Base-by-base conservation (phyloP, 1,140 invertebrate species). In the Papilio machaon region DNA sequence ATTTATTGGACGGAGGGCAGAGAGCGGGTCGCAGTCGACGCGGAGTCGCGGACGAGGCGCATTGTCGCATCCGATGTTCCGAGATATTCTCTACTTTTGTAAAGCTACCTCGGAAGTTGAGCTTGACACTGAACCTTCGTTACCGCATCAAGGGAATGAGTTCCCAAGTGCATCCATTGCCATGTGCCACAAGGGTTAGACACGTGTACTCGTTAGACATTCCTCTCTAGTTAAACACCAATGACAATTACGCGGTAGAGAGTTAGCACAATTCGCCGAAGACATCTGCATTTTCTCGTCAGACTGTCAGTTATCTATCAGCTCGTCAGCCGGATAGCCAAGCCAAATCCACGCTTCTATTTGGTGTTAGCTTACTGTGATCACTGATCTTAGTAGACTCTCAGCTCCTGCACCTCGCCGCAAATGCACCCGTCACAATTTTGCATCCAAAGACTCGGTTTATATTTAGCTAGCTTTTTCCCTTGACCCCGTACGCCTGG, bases 1-100 rank as follows among this genome's bases (percentile, higher is more conserved):
- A n/a, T 73, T 83, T 80, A 38, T 58, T 64, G 64, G 15, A n/a
- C 60, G 80, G 82, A 82, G 47, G 54, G 54, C 54, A 17, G 54
- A 58, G 13, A 9, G 10, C 10, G 13, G 47, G 47, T 4, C 47
- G 47, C 9, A 49, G 10, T 43, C 38, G 7, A 3, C 38, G 38
- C 38, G 2, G 4, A 2, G 1, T 43, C 38, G 38, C 38, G 38
- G 38, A 17, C 5, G 13, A 54, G 17, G 15, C 13, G 17, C 15
- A 17, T 17, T n/a, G 17, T 2, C 52, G 13, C 52, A 6, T 54
- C 15, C 52, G 2, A 54, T 54, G 52, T 54, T 54, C 52, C 13
- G 52, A 17, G 15, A 54, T 5, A 54, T 17, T 54, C 17, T 17
- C 13, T 0, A 54, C 17, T 54, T 1, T 54, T 52, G 49, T 52